A percentile compares a stretch with the other conserved stretches of the same genome.
Conservation (phyloP, 2,888 invertebrate species). For the Ecdyonurus torrentis region DNA sequence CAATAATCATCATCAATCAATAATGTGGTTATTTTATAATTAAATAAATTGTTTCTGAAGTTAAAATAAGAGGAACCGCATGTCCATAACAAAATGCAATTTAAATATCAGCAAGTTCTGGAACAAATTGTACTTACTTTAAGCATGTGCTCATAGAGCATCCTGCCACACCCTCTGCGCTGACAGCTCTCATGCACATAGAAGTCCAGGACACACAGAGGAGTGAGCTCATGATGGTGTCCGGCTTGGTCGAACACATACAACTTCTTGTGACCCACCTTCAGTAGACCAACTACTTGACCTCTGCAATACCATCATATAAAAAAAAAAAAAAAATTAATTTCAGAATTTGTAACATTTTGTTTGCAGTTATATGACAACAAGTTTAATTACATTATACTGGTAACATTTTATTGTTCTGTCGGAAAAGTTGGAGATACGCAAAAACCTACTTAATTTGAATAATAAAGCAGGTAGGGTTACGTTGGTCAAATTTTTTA, state of each 20-base stretch:
- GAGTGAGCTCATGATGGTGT: constrained; percentile 56
- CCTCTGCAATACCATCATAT: constrained; percentile 20
- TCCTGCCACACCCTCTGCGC: constrained; percentile 68
- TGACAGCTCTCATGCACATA: constrained; percentile 73
- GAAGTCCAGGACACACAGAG: constrained; percentile 85
- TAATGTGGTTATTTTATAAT: no score
- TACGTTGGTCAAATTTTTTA: no score
- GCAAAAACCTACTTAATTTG: not conserved
- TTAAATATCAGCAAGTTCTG: no score
- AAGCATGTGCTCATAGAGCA: constrained; percentile 79
- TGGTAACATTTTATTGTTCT: constrained; percentile 6
- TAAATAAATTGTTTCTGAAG: no score
- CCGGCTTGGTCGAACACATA: constrained; percentile 64
- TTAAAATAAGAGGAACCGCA: no score
- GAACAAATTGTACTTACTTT: no score
- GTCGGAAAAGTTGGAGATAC: constrained; percentile 1
- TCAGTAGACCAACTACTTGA: constrained; percentile 67
- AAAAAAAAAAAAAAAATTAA: constrained; percentile 13
- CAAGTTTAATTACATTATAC: no score
- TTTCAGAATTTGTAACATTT: not conserved
- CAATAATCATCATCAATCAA: no score
- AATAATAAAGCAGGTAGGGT: no score
- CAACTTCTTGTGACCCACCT: constrained; percentile 77
- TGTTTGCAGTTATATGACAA: not conserved
- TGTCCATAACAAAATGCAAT: no score